phyloP scores from a whole-genome alignment of 1,140 invertebrate genomes.

The Zaprionus taronus region DNA sequence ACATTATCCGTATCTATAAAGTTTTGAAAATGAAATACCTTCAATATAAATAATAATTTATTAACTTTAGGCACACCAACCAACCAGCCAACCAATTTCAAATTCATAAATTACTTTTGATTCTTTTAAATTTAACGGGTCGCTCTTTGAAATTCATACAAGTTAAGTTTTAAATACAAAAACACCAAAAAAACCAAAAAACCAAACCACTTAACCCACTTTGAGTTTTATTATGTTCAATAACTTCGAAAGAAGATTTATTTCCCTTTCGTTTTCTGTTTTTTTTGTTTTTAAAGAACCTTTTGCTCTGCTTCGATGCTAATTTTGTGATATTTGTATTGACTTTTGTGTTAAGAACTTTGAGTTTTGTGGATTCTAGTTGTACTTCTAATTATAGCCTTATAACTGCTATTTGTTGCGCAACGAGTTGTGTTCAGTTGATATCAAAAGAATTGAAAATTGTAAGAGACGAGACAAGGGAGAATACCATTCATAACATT shows the following conservation, averaged over 20 bases:
- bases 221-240: slow-evolving; percentile 74
- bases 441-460: slow-evolving; percentile 64
- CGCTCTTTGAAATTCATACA: slow-evolving; percentile 48
- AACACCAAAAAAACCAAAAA: slow-evolving; percentile 53
- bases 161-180: slow-evolving; percentile 65
- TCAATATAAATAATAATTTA: slow-evolving; percentile 75
- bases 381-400: slow-evolving; percentile 52
- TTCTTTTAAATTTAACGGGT: slow-evolving; percentile 58
- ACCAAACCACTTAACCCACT: slow-evolving; percentile 56
- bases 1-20: slow-evolving; percentile 49
- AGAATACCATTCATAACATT: slow-evolving; percentile 44
- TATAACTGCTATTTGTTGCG: slow-evolving; percentile 69
- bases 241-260: slow-evolving; percentile 16
- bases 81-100: slow-evolving; percentile 6
- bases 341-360: slow-evolving; percentile 34
- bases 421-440: slow-evolving; percentile 76
- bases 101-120: slow-evolving; percentile 58
- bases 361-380: slow-evolving; percentile 34
- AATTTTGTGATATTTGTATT: slow-evolving; percentile 82
- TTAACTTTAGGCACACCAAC: slow-evolving; percentile 50
- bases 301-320: slow-evolving; percentile 77
- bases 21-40: slow-evolving; percentile 64
- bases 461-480: background rate
- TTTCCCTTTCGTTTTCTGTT: slow-evolving; percentile 36
- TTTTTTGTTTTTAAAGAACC: slow-evolving; percentile 35